A percentile compares a stretch with the other conserved stretches of the same genome.
phyloP scores from a whole-genome alignment of 2,113 vertebrate genomes.

The Tautogolabrus adspersus region DNA sequence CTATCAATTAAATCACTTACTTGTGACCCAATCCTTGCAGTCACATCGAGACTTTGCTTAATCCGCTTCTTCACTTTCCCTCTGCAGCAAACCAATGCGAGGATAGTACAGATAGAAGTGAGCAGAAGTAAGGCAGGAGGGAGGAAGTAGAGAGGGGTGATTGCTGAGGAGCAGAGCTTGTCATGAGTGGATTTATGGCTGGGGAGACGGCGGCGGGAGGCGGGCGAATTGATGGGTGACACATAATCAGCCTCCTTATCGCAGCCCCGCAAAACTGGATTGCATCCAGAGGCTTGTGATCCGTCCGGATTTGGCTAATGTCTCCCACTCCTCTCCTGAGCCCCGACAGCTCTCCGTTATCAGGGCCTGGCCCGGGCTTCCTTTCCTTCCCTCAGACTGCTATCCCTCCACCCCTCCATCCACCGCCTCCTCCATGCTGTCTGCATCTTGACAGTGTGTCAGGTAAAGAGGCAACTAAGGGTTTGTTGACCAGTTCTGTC shows the following conservation, averaged over 20 bases:
- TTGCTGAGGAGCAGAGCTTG: slow-evolving; percentile 68
- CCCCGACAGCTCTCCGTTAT: slow-evolving; percentile 74
- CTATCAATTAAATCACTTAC: slow-evolving; percentile 73
- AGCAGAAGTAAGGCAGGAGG: slow-evolving; percentile 6
- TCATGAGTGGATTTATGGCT: slow-evolving; percentile 74
- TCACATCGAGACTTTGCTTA: slow-evolving; percentile 59
- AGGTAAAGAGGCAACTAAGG: slow-evolving; percentile 63
- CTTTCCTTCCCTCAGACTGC: slow-evolving; percentile 65
- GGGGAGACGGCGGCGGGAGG: slow-evolving; percentile 69
- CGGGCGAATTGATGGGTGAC: slow-evolving; percentile 75
- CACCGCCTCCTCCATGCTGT: slow-evolving; percentile 27
- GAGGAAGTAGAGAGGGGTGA: slow-evolving; percentile 55
- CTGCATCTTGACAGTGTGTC: slow-evolving; percentile 65
- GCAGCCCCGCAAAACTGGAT: slow-evolving; percentile 81
- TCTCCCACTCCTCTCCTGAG: slow-evolving; percentile 72
- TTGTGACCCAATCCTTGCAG: slow-evolving; percentile 44
- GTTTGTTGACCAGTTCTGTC: slow-evolving; percentile 64
- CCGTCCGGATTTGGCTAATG: slow-evolving; percentile 78
- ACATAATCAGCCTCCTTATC: slow-evolving; percentile 83
- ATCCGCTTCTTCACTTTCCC: slow-evolving; percentile 65
- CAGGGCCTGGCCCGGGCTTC: slow-evolving; percentile 66
- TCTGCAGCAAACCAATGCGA: slow-evolving; percentile 52
- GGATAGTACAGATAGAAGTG: slow-evolving; percentile 35
- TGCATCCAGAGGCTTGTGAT: slow-evolving; percentile 85
- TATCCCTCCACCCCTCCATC: slow-evolving; percentile 36